Evolutionary conservation across 1,140 invertebrate genomes (phyloP).

Genomic region (Diachasmimorpha longicaudata): DNA sequence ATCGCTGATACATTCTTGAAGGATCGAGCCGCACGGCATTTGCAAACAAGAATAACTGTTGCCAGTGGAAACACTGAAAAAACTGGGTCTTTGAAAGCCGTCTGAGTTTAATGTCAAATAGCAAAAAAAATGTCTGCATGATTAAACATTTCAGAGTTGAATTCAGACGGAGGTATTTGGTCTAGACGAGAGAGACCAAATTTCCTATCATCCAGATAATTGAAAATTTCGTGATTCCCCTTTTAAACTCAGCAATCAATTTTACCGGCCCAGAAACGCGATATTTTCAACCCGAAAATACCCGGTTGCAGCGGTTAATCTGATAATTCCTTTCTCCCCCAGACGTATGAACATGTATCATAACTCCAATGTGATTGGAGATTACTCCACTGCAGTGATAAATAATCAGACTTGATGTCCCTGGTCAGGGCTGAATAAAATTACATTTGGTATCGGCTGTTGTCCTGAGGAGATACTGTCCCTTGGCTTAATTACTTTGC

Average conservation of each 20-base stretch:
- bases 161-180: no score
- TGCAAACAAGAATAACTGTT: neutral
- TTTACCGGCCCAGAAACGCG: neutral
- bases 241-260: neutral
- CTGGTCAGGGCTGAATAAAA: conserved; percentile 31
- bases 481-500: conserved; percentile 53
- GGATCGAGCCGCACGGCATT: neutral
- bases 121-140: no score
- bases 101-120: no score
- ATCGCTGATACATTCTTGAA: neutral
- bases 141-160: no score
- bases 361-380: conserved; percentile 22
- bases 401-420: conserved; percentile 45
- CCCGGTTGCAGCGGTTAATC: neutral
- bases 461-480: conserved; percentile 52
- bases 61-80: no score
- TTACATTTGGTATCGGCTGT: conserved; percentile 36
- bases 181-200: no score
- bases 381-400: conserved; percentile 31
- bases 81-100: no score
- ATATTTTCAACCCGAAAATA: neutral
- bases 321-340: neutral
- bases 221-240: no score
- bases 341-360: neutral
- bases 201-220: no score